These are phyloP conservation scores for Anniella stebbinsi DNA, from an alignment of 2,797 vertebrate species.

Conservation along the genomic window DNA sequence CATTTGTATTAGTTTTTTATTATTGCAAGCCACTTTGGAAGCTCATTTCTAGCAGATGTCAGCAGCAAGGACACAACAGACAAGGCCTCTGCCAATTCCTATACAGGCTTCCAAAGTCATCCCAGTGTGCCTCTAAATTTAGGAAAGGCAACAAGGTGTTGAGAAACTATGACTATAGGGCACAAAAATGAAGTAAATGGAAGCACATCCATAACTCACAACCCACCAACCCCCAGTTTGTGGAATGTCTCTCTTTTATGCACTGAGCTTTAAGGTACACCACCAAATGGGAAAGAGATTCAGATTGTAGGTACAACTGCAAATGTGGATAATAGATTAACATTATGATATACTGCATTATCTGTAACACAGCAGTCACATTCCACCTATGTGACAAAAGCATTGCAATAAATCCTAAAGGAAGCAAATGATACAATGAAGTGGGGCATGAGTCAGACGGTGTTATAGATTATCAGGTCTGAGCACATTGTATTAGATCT, in stretches of 20 bases:
- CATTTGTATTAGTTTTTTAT: not conserved
- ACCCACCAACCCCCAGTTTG: not conserved
- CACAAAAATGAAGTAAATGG: not conserved
- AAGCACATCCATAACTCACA: not conserved
- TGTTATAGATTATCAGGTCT: not conserved
- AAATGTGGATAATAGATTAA: not conserved
- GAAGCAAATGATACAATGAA: not conserved
- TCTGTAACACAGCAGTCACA: not conserved
- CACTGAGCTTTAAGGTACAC: not conserved
- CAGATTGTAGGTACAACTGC: not conserved
- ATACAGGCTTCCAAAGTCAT: not conserved
- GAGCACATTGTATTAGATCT: not conserved
- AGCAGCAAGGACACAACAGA: not conserved
- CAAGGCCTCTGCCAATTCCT: not conserved
- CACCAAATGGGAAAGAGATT: not conserved
- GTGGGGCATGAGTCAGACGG: not conserved
- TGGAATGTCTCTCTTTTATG: not conserved
- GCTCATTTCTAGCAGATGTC: not conserved
- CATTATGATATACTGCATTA: not conserved
- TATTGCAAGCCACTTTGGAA: not conserved
- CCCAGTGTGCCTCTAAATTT: not conserved
- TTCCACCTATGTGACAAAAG: not conserved
- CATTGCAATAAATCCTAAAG: not conserved
- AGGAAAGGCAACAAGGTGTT: not conserved
- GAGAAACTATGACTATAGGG: not conserved